phyloP scores from a whole-genome alignment of 2,113 vertebrate species.

The Edolisoma coerulescens region DNA sequence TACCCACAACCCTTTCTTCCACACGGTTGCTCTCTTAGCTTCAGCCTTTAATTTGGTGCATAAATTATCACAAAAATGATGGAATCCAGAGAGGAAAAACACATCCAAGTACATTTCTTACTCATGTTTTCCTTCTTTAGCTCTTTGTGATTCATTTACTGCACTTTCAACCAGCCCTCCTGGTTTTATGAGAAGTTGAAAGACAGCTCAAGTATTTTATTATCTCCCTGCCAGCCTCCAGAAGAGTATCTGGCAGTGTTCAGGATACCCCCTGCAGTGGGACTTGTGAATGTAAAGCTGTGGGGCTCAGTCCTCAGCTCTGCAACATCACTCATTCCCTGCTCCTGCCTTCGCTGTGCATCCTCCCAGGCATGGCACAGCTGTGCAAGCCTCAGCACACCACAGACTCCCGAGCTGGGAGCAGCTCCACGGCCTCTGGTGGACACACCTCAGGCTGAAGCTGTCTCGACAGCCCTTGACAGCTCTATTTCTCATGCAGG shows the following conservation, averaged over 20 bases:
- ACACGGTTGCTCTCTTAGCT: background rate
- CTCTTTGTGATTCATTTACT: conserved; percentile 1
- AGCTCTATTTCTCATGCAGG: background rate
- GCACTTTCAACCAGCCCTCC: background rate
- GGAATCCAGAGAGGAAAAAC: background rate
- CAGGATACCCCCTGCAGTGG: background rate
- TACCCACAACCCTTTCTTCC: background rate
- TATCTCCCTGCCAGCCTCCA: background rate
- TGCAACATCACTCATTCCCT: background rate
- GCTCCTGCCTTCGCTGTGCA: background rate
- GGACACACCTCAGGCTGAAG: background rate
- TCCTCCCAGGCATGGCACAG: background rate
- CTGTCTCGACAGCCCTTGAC: background rate
- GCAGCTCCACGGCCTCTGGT: background rate
- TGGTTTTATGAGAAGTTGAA: background rate
- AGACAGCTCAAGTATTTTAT: background rate
- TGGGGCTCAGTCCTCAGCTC: accelerated
- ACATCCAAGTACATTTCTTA: background rate
- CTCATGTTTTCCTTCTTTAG: background rate
- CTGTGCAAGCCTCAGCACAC: background rate
- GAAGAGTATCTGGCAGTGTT: background rate
- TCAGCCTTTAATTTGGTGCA: conserved; percentile 8
- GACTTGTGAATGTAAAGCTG: background rate
- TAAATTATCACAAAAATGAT: background rate
- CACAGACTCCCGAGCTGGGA: accelerated